phyloP scores from a whole-genome alignment of 2,113 vertebrate genomes.

The Mionectes macconnelli region DNA sequence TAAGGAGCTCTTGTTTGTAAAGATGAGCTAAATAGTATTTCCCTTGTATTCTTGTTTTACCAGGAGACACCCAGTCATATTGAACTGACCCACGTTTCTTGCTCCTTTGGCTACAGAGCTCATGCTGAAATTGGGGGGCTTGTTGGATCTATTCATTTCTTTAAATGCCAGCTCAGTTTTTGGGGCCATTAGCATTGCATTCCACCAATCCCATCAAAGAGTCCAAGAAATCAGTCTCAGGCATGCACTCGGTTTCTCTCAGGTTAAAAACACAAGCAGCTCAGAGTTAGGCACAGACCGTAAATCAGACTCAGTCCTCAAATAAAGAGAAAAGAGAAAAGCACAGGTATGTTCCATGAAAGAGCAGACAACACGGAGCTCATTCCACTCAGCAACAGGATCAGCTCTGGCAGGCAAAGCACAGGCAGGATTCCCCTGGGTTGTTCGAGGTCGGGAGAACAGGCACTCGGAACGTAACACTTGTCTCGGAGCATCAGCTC shows the following conservation, averaged over 20 bases:
- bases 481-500: background rate
- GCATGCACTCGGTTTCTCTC: conserved; percentile 64
- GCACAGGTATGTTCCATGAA: conserved; percentile 43
- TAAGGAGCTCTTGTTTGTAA: conserved; percentile 29
- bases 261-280: conserved; percentile 56
- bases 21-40: conserved; percentile 14
- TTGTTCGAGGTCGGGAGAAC: background rate
- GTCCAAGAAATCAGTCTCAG: conserved; percentile 47
- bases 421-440: conserved; percentile 55
- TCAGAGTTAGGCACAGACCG: conserved; percentile 48
- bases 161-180: conserved; percentile 55
- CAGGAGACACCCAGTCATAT: background rate
- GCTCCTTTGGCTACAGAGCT: conserved; percentile 30
- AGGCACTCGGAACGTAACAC: background rate
- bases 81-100: background rate
- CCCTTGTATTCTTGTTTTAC: background rate
- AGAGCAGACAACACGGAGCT: conserved; percentile 23
- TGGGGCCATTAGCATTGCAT: conserved; percentile 48
- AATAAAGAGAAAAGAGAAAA: conserved; percentile 68
- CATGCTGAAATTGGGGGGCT: conserved; percentile 49
- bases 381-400: conserved; percentile 31
- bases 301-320: conserved; percentile 45
- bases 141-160: conserved; percentile 30
- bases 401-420: conserved; percentile 20
- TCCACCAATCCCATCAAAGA: conserved; percentile 56